Conservation (phyloP, 2,797 vertebrate genomes). For the Cryptoblepharus egeriae region DNA sequence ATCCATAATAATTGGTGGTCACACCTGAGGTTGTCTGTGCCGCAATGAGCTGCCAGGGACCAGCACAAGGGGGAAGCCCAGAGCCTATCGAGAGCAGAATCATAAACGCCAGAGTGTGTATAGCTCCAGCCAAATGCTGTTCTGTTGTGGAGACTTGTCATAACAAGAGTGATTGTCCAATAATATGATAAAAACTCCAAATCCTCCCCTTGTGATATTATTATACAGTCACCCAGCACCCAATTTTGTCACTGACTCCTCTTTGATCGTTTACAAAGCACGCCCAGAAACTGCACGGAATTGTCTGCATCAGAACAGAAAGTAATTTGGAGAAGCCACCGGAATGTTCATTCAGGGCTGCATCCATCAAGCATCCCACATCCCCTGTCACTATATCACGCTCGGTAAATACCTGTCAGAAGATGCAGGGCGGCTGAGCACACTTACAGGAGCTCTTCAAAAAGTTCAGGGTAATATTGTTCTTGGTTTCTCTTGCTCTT, state of each 20-base stretch:
- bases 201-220: constrained; percentile 23
- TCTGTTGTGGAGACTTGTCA: neutral
- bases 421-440: constrained; percentile 19
- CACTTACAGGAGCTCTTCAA: constrained; percentile 11
- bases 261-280: constrained; percentile 39
- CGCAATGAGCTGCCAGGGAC: neutral
- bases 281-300: constrained; percentile 23
- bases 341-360: constrained; percentile 7
- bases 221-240: constrained; percentile 16
- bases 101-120: neutral
- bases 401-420: constrained; percentile 35
- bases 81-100: neutral
- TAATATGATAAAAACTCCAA: neutral
- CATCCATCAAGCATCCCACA: constrained; percentile 34
- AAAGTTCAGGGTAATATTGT: constrained; percentile 30
- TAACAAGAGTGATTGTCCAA: neutral
- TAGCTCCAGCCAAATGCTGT: neutral
- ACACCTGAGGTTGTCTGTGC: neutral
- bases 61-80: neutral
- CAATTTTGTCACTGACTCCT: constrained; percentile 25
- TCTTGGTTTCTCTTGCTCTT: neutral
- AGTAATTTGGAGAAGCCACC: constrained; percentile 34
- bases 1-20: neutral
- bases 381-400: constrained; percentile 20
- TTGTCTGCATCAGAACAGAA: constrained; percentile 31